Percentiles rank a stretch among this genome's conserved stretches.
phyloP scores from a whole-genome alignment of 2,888 invertebrate species.

The Spatulosminthurus flaviceps region DNA sequence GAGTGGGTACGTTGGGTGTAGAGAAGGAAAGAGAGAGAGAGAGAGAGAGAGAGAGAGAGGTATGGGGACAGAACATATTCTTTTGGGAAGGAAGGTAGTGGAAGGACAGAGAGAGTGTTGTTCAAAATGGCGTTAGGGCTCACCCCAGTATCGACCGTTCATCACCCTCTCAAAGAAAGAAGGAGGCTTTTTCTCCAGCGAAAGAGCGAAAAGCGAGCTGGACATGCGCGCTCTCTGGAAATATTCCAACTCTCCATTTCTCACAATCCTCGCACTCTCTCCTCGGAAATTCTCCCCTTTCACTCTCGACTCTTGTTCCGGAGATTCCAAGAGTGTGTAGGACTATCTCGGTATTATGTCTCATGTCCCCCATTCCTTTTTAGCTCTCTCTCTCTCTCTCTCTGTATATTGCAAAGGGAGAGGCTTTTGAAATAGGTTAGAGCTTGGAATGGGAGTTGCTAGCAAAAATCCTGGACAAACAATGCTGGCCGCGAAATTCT shows the following conservation, averaged over 20 bases:
- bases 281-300: background rate
- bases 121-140: conserved; percentile 59
- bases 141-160: conserved; percentile 60
- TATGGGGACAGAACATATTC: conserved; percentile 29
- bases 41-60: conserved; percentile 15
- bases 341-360: background rate
- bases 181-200: conserved; percentile 31
- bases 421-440: background rate
- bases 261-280: background rate
- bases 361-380: background rate
- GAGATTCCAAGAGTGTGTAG: background rate
- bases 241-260: background rate
- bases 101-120: conserved; percentile 46
- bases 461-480: conserved; percentile 26
- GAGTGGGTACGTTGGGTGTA: background rate
- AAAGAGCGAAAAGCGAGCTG: conserved; percentile 34
- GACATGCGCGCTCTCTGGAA: conserved; percentile 34
- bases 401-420: background rate
- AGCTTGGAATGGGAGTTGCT: background rate
- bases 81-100: no score
- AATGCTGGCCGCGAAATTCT: conserved; percentile 41
- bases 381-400: background rate
- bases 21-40: background rate
- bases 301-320: conserved; percentile 21
- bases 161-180: conserved; percentile 53